Conservation (phyloP, 2,888 invertebrate species). For the Hesperia comma region DNA sequence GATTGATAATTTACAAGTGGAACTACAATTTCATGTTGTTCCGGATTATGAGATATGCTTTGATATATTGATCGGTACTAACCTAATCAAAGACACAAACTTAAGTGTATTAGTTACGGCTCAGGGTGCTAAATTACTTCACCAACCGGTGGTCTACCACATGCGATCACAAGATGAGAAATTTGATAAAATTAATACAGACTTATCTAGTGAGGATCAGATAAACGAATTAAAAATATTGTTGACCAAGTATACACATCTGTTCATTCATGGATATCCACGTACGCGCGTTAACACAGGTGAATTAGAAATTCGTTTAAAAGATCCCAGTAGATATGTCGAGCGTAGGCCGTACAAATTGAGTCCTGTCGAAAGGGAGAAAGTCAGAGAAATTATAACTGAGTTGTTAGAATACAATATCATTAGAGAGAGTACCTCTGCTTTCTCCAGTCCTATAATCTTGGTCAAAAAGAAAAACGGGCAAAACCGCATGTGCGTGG, state of each 20-base stretch:
- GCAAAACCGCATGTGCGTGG: conserved; percentile 45
- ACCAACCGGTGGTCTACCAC: too few relatives aligned
- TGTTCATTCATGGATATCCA: neutral
- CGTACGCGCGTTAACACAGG: conserved; percentile 39
- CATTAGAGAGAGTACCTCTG: conserved; percentile 41
- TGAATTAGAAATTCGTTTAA: conserved; percentile 39
- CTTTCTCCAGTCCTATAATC: conserved; percentile 47
- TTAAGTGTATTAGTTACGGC: conserved; percentile 39
- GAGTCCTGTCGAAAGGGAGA: conserved; percentile 44
- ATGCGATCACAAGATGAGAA: conserved; percentile 25
- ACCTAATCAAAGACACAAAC: conserved; percentile 40
- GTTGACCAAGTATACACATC: conserved; percentile 28
- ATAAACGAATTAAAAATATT: conserved; percentile 37
- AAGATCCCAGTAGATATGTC: conserved; percentile 41
- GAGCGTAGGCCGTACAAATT: too few relatives aligned
- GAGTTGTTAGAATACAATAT: conserved; percentile 45
- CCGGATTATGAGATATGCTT: conserved; percentile 40
- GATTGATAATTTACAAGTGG: conserved; percentile 41
- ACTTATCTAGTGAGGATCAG: conserved; percentile 39
- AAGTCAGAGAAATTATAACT: conserved; percentile 42
- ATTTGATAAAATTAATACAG: conserved; percentile 44
- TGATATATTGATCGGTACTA: conserved; percentile 42
- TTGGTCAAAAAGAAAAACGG: conserved; percentile 46
- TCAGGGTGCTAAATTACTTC: conserved; percentile 38
- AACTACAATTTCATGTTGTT: conserved; percentile 44